Percentiles rank a stretch among this genome's conserved stretches.
Evolutionary conservation across 2,888 invertebrate genomes (phyloP).

Genomic region (Habroteleia sp.): DNA sequence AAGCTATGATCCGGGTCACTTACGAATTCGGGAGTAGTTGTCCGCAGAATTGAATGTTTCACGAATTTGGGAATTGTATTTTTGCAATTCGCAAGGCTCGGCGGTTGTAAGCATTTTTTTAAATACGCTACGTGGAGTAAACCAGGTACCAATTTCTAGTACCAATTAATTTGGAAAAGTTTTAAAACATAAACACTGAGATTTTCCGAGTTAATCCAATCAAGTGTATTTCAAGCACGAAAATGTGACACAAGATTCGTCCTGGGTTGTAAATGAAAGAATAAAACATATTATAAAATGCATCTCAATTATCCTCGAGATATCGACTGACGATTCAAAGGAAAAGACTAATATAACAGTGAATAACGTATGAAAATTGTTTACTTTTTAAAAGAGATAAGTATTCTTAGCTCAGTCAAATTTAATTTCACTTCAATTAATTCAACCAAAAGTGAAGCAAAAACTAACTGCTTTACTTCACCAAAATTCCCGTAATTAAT

Average conservation of each 20-base stretch:
- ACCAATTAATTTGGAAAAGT: conserved; percentile 50
- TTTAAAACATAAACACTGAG: conserved; percentile 46
- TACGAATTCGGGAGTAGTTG: conserved; percentile 52
- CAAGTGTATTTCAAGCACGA: conserved; percentile 48
- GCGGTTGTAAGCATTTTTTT: conserved; percentile 55
- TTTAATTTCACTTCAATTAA: too few species aligned
- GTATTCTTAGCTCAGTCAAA: too few species aligned
- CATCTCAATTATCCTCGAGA: neutral
- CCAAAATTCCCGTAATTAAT: too few species aligned
- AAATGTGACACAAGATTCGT: conserved; percentile 45
- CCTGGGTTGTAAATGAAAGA: conserved; percentile 12
- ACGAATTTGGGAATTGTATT: conserved; percentile 66
- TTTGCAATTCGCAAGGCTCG: conserved; percentile 44
- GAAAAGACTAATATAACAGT: too few species aligned
- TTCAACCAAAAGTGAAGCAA: too few species aligned
- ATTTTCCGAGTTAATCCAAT: conserved; percentile 52
- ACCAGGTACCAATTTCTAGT: conserved; percentile 22
- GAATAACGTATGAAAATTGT: too few species aligned
- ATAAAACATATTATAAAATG: conserved; percentile 20
- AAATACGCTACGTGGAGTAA: conserved; percentile 15
- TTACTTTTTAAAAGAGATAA: too few species aligned
- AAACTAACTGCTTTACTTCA: too few species aligned
- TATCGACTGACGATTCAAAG: too few species aligned
- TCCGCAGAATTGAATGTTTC: conserved; percentile 66
- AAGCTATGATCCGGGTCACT: conserved; percentile 24